Evolutionary conservation across 1,140 invertebrate species (phyloP).

Genomic region (Drosophila azteca): DNA sequence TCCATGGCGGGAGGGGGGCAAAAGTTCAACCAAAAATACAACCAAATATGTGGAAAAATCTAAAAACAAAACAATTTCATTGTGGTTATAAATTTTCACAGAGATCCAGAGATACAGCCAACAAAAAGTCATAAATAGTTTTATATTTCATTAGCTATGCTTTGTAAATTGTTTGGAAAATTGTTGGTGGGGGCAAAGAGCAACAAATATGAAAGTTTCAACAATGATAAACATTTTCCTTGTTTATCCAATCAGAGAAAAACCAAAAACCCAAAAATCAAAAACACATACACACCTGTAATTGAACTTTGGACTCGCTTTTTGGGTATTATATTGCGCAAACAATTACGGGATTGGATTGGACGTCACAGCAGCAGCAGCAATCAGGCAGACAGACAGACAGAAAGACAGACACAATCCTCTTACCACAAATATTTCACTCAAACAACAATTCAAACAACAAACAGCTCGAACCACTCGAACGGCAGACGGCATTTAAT

Average conservation of each 20-base stretch:
- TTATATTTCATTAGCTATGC: slow-evolving; percentile 59
- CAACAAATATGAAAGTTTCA: slow-evolving; percentile 32
- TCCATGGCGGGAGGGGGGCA: slow-evolving; percentile 16
- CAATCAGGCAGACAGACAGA: neutral
- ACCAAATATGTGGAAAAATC: slow-evolving; percentile 35
- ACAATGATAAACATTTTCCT: slow-evolving; percentile 49
- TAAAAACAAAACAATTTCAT: slow-evolving; percentile 62
- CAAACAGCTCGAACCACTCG: slow-evolving; percentile 39
- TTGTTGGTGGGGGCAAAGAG: neutral
- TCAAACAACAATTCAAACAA: slow-evolving; percentile 39
- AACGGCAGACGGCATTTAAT: slow-evolving; percentile 47
- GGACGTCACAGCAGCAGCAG: slow-evolving; percentile 28
- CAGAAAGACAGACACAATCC: slow-evolving; percentile 21
- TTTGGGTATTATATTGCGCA: slow-evolving; percentile 17
- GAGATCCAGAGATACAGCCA: too few relatives aligned
- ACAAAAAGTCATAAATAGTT: slow-evolving; percentile 62
- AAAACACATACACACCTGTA: slow-evolving; percentile 26
- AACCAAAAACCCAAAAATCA: neutral
- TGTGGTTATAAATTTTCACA: slow-evolving; percentile 42
- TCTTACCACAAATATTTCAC: slow-evolving; percentile 47
- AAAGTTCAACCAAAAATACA: slow-evolving; percentile 25
- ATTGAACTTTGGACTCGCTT: slow-evolving; percentile 34
- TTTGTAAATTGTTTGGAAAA: slow-evolving; percentile 32
- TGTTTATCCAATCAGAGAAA: slow-evolving; percentile 45
- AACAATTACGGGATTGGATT: slow-evolving; percentile 20